Conservation (phyloP, 2,888 invertebrate genomes). For the Mesorhabditis belari region DNA sequence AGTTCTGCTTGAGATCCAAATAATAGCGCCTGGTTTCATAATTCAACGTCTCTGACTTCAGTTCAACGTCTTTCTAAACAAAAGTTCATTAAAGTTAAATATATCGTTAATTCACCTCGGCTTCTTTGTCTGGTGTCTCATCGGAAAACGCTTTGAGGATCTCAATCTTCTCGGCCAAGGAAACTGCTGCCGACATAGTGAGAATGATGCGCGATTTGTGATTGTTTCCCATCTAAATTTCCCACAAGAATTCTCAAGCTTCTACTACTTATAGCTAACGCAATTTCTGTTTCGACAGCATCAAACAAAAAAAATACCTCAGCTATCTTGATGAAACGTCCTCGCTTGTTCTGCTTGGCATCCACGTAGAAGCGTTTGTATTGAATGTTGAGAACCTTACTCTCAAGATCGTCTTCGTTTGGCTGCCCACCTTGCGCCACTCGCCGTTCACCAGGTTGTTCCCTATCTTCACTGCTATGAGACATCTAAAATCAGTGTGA, state of each 20-base stretch:
- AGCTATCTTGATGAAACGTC: conserved; percentile 96
- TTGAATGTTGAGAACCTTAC: conserved; percentile 95
- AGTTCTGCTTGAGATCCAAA: conserved; percentile 96
- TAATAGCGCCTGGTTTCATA: conserved; percentile 98
- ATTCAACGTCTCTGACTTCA: conserved; percentile 97
- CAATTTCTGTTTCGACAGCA: neutral
- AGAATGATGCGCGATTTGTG: conserved; percentile 86
- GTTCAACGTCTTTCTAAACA: conserved; percentile 65
- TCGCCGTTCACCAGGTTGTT: too few species aligned
- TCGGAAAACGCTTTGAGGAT: conserved; percentile 95
- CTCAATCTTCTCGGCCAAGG: conserved; percentile 90
- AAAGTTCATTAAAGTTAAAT: neutral
- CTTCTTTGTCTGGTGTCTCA: conserved; percentile 61
- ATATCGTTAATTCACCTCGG: neutral
- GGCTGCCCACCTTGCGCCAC: conserved; percentile 1
- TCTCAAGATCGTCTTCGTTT: conserved; percentile 77
- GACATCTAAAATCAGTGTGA: too few species aligned
- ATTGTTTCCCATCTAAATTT: conserved; percentile 84
- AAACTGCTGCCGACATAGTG: conserved; percentile 90
- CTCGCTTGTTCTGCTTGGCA: conserved; percentile 96
- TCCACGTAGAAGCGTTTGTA: conserved; percentile 98
- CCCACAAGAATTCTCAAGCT: too few species aligned
- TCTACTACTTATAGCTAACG: neutral
- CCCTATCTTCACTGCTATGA: too few species aligned
- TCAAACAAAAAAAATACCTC: conserved; percentile 67